phyloP scores from a whole-genome alignment of 2,113 vertebrate genomes.

The Nesogale talazaci region DNA sequence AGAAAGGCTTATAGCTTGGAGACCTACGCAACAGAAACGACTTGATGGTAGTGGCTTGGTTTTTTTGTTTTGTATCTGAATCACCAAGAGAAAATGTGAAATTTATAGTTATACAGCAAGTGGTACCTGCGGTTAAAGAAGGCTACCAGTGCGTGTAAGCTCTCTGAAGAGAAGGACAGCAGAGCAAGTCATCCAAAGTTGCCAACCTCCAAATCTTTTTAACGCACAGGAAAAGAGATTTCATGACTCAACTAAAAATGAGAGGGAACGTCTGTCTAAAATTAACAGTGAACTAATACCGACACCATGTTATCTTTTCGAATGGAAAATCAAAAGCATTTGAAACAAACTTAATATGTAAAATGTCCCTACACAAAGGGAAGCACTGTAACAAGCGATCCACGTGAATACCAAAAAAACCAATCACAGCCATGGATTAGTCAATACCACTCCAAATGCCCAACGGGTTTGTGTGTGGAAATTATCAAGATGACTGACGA shows the following conservation, averaged over 20 bases:
- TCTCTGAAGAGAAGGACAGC: not conserved
- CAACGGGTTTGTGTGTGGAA: not conserved
- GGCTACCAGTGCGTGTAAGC: not conserved
- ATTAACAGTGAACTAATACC: not conserved
- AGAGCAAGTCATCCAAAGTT: not conserved
- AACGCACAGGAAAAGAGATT: constrained; percentile 2
- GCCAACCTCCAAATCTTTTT: not conserved
- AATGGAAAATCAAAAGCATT: not conserved
- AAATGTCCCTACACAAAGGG: not conserved
- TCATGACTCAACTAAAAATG: not conserved
- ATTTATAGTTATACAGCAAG: not conserved
- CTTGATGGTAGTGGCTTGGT: no score
- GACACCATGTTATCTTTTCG: not conserved
- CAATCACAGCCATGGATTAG: not conserved
- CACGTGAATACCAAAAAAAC: not conserved
- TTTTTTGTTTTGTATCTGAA: no score
- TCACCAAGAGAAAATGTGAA: no score
- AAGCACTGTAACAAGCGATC: not conserved
- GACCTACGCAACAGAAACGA: no score
- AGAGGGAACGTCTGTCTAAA: not conserved
- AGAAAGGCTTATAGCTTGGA: no score
- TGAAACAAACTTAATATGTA: not conserved
- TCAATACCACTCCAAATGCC: not conserved
- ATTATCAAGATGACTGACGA: not conserved
- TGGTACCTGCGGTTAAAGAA: not conserved